phyloP scores from a whole-genome alignment of 2,113 vertebrate genomes.

The Neogale vison region DNA sequence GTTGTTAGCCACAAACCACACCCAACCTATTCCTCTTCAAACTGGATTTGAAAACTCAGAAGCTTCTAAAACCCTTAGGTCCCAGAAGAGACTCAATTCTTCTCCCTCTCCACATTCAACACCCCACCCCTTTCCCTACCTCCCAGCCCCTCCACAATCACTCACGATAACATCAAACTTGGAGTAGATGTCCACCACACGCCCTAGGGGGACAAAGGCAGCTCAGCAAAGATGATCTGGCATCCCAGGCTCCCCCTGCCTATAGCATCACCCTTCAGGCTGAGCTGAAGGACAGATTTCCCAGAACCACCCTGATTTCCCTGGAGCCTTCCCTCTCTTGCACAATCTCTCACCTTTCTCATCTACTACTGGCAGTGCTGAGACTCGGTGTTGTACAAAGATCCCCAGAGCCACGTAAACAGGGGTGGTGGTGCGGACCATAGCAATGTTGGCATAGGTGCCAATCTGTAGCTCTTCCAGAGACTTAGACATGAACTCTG shows the following conservation, averaged over 20 bases:
- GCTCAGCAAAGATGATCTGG: conserved; percentile 38
- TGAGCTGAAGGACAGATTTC: conserved; percentile 18
- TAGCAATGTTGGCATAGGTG: conserved; percentile 94
- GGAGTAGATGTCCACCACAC: conserved; percentile 98
- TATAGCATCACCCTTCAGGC: background rate
- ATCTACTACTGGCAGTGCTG: conserved; percentile 95
- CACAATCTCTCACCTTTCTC: conserved; percentile 89
- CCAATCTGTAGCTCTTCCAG: conserved; percentile 93
- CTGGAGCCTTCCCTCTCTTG: rapidly evolving
- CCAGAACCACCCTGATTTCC: background rate
- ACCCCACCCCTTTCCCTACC: background rate
- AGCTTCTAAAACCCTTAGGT: background rate
- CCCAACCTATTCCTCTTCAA: conserved; percentile 32
- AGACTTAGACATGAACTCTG: conserved; percentile 91
- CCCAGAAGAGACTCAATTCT: conserved; percentile 17
- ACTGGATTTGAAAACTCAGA: conserved; percentile 11
- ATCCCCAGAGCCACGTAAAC: conserved; percentile 97
- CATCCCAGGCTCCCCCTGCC: background rate
- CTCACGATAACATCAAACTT: conserved; percentile 99
- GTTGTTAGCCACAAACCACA: background rate
- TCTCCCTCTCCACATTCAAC: conserved; percentile 4
- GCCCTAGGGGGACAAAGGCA: conserved; percentile 84
- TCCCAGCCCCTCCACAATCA: conserved; percentile 69
- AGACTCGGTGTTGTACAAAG: conserved; percentile 97
- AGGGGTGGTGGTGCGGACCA: conserved; percentile 93